phyloP scores from a whole-genome alignment of 1,140 invertebrate species.

The Wasmannia auropunctata region DNA sequence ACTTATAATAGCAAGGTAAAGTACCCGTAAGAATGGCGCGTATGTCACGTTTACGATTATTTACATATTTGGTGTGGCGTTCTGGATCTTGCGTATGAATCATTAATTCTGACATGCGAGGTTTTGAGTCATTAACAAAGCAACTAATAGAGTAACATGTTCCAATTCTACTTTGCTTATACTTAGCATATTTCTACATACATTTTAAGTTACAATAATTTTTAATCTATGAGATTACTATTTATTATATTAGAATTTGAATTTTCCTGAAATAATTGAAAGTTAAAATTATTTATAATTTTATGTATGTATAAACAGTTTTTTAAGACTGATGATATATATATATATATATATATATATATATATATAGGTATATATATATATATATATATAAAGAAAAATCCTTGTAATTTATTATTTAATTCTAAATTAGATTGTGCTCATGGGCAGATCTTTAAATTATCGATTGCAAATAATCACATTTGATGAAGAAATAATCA shows the following conservation, averaged over 20 bases:
- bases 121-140: conserved; percentile 40
- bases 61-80: conserved; percentile 29
- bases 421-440: background rate
- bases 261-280: background rate
- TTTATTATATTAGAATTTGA: background rate
- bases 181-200: background rate
- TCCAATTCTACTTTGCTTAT: background rate
- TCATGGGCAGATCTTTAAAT: background rate
- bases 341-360: too few species aligned
- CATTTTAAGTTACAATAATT: background rate
- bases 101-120: conserved; percentile 25
- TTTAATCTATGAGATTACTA: background rate
- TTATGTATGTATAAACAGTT: background rate
- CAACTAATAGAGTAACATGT: background rate
- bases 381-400: background rate
- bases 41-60: conserved; percentile 12
- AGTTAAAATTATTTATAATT: background rate
- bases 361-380: too few species aligned
- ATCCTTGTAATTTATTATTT: background rate
- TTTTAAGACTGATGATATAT: background rate
- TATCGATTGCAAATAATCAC: background rate
- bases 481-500: background rate
- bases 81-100: conserved; percentile 32
- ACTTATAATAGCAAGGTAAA: background rate
- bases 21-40: background rate